phyloP scores from a whole-genome alignment of 1,140 invertebrate genomes.

The Brachionus asplanchnoidis region DNA sequence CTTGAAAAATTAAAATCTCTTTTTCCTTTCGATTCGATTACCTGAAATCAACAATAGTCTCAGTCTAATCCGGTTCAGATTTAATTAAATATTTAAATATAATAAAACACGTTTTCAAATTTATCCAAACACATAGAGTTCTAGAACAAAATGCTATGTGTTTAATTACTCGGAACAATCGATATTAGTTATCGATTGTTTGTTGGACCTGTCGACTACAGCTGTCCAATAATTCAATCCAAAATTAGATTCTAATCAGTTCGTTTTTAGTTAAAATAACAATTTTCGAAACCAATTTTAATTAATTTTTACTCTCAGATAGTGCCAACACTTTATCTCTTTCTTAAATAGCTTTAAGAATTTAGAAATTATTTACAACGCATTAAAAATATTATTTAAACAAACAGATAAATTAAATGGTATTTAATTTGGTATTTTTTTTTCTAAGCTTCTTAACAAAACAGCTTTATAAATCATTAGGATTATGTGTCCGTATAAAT shows the following conservation, averaged over 20 bases:
- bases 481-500: too few species aligned
- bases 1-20: background rate
- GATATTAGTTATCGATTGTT: background rate
- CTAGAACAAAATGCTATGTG: background rate
- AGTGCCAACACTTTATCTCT: background rate
- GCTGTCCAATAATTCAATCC: background rate
- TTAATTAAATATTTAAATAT: constrained; percentile 27
- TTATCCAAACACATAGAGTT: background rate
- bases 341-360: background rate
- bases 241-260: background rate
- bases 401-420: background rate
- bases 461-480: background rate
- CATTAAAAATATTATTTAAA: background rate
- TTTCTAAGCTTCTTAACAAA: background rate
- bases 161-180: background rate
- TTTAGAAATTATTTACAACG: background rate
- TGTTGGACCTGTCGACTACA: background rate
- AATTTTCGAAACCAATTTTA: background rate
- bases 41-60: constrained; percentile 4
- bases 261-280: background rate
- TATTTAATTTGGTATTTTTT: background rate
- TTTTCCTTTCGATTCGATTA: constrained; percentile 1
- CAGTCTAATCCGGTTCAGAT: background rate
- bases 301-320: background rate
- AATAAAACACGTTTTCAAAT: constrained; percentile 16